Evolutionary conservation across 2,888 invertebrate species (phyloP).

Genomic region (Tetranychus piercei): DNA sequence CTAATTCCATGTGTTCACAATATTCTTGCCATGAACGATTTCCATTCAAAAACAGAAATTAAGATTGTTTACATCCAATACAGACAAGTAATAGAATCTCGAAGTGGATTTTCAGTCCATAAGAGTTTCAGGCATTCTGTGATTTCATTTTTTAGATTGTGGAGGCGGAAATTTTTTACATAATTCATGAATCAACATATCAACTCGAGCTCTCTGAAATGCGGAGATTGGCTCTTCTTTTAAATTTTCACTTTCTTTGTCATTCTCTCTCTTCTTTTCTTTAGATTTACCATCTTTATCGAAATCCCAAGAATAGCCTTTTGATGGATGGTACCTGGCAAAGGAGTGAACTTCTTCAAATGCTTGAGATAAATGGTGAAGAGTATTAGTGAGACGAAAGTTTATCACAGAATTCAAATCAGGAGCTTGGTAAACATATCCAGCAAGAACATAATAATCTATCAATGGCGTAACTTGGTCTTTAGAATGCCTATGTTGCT

Average conservation of each 20-base stretch:
- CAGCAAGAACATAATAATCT: slow-evolving; percentile 94
- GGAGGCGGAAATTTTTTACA: slow-evolving; percentile 49
- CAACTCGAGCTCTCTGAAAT: slow-evolving; percentile 81
- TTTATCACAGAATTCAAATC: slow-evolving; percentile 84
- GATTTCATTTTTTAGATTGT: background rate
- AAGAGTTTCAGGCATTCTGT: too few relatives aligned
- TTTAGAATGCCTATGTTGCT: slow-evolving; percentile 71
- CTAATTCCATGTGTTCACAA: too few relatives aligned
- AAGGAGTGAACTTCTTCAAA: slow-evolving; percentile 68
- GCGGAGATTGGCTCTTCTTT: slow-evolving; percentile 78
- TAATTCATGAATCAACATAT: slow-evolving; percentile 70
- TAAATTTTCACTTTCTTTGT: slow-evolving; percentile 40
- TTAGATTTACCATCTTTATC: slow-evolving; percentile 36
- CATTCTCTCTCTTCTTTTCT: slow-evolving; percentile 45
- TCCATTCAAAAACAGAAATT: too few relatives aligned
- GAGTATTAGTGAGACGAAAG: slow-evolving; percentile 73
- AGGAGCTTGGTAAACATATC: slow-evolving; percentile 90
- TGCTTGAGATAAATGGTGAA: slow-evolving; percentile 71
- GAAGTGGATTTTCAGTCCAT: too few relatives aligned
- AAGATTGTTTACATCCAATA: too few relatives aligned
- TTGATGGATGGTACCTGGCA: slow-evolving; percentile 82
- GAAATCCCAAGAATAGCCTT: slow-evolving; percentile 92
- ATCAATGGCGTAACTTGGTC: slow-evolving; percentile 70
- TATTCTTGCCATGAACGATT: too few relatives aligned
- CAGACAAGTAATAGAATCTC: too few relatives aligned